Base-by-base conservation (phyloP, 2,113 vertebrate species). In the Guaruba guarouba region DNA sequence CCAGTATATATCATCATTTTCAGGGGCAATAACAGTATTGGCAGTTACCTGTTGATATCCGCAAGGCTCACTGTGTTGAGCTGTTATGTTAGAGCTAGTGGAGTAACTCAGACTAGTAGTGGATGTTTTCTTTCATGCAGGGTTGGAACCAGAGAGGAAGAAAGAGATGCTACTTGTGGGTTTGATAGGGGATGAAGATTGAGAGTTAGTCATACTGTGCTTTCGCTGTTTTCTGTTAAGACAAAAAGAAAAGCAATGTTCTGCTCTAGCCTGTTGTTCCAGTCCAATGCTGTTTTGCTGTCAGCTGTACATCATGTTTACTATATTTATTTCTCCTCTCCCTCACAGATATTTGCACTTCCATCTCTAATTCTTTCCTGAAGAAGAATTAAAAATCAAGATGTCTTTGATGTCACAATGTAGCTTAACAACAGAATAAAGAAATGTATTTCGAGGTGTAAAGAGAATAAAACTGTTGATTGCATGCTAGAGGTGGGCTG, bases 121-220 rank as follows among this genome's bases (percentile, higher is more conserved):
- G 4, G 1, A 3, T 64, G 39, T 31, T 1, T 0, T 6, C 48
- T 76, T 84, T 46, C 12, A 5, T 24, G 28, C 41, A 69, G 13
- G 17, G 20, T 8, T 44, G 49, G 44, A 14, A 28, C 8, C 22
- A 55, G 25, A 61, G 6, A 24, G 41, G 52, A 35, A 29, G 46
- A 3, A 44, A 29, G 44, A 66, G 19, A 13, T 77, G 37, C 17
- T 69, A 5, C 48, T 43, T 78, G 4, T 37, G 29, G 31, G 33
- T 55, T 55, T 84, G 44, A n/a, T 77, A 57, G 49, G 35, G 73
- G 4, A 17, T 74, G 39, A 46, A 78, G 27, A 16, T 15, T 28
- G 24, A 27, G 59, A 37, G 37, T 43, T 82, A 13, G 5, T 49
- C 41, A 31, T 55, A 4, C 28, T 49, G 37, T 82, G 57, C 35